Conservation (phyloP, 1,140 invertebrate species). For the Formica exsecta region DNA sequence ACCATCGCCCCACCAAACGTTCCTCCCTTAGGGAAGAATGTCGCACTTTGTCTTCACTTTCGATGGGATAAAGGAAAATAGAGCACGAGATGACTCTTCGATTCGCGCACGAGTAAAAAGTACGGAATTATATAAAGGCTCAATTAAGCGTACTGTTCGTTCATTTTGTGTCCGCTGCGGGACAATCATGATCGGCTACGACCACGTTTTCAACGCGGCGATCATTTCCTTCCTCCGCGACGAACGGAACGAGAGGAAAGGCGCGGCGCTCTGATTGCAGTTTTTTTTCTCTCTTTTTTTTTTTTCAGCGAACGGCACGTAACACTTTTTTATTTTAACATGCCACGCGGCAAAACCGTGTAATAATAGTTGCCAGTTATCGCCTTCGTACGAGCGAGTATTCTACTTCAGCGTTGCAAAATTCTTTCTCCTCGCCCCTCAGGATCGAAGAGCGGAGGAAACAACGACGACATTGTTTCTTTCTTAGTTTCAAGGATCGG, state of each 20-base stretch:
- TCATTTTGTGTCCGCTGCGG: slow-evolving; percentile 23
- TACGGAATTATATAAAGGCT: slow-evolving; percentile 26
- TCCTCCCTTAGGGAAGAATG: not conserved
- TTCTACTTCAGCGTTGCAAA: not conserved
- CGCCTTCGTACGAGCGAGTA: too few species aligned
- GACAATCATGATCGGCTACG: slow-evolving; percentile 34
- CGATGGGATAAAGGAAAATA: not conserved
- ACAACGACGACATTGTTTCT: not conserved
- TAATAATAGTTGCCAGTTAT: too few species aligned
- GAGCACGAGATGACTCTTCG: not conserved
- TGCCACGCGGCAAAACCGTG: too few species aligned
- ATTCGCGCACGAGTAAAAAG: slow-evolving; percentile 9
- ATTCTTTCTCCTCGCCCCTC: not conserved
- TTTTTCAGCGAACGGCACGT: slow-evolving; percentile 9
- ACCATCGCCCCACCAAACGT: not conserved
- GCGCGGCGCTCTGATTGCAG: slow-evolving; percentile 40
- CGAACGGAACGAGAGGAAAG: slow-evolving; percentile 42
- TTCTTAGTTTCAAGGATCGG: not conserved
- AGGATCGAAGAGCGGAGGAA: not conserved
- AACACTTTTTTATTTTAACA: slow-evolving; percentile 43
- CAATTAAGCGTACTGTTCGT: slow-evolving; percentile 11
- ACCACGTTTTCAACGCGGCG: slow-evolving; percentile 19
- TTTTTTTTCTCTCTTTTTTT: not conserved
- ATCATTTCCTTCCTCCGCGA: slow-evolving; percentile 34
- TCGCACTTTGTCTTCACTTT: not conserved